Evolutionary conservation across 2,888 invertebrate species (phyloP), one percentile per base, ranked within the genome.

Genomic region (Epinotia bilunana): DNA sequence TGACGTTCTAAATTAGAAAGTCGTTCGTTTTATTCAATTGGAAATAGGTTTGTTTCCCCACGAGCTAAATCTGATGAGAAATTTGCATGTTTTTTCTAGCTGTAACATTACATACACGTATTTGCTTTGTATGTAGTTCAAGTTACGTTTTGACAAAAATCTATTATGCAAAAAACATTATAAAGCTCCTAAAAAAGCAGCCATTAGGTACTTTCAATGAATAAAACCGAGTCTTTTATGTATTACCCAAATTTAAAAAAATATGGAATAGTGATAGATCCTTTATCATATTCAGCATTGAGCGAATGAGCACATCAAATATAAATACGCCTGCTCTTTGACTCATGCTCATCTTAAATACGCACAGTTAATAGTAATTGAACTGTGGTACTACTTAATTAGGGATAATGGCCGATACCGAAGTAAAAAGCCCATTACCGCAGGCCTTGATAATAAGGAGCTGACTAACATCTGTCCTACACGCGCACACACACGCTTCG

Each of bases 381-480:
- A 39, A 20, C 13, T 20, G 58, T 23, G 20, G 23, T 23, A 58
- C 13, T 28, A 60, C 28, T 60, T 60, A 28, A 60, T 60, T 60
- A 16, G 28, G 33, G 16, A n/a, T 33, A 33, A 61, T 16, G 16
- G 33, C n/a, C 28, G 18, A 55, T 55, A n/a, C 11, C 57, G 6
- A 39, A 39, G 39, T 18, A 46, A 62, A 43, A 62, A 46, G 23
- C 63, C 20, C 62, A 63, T 63, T 63, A 63, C 43, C 6, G 12
- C 43, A 23, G 46, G 11, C 46, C 63, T 46, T 46, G 46, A 63
- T 43, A 46, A 63, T 43, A 46, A 46, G 39, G 43, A 18, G 39
- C 18, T 39, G 1, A 18, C 46, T 46, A 46, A 63, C 63, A 63
- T 63, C 63, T 63, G 63, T 16, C 23, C 63, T 43, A 39, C 63